Base-by-base conservation (phyloP, 2,113 vertebrate genomes). In the Callipepla squamata region DNA sequence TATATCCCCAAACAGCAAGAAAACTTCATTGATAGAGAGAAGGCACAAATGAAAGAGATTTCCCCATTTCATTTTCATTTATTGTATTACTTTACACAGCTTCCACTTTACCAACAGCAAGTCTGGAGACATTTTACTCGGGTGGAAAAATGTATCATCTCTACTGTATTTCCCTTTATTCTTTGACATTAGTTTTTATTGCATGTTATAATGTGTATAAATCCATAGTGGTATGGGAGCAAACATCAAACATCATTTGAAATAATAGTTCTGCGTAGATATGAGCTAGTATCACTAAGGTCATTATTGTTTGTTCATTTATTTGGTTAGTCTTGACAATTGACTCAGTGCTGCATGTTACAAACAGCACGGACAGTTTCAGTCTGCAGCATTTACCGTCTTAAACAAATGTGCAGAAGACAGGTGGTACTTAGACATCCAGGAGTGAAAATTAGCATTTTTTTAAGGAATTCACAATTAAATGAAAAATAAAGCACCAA, bases 1-100 rank as follows among this genome's bases (percentile, higher is more conserved):
- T 88, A 57, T 32, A 78, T 58, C 67, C 58, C 53, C 50, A 55
- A 93, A 90, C 40, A 84, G 42, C 80, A 83, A 66, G 44, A 72
- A 83, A 85, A 69, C 45, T 94, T 55, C 77, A 47, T 4, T 30
- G 65, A 45, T 11, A 75, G 48, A 73, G 25, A 63, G 44, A 91
- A 81, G 57, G 67, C 81, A 68, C 65, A 62, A 66, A 70, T 61
- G 68, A 92, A 47, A 62, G 61, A 66, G 38, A 68, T 63, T 86
- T 88, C n/a, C 28, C 19, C 20, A 23, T 93, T 96, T 93, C 65
- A 78, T 94, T 94, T 92, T 88, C 9, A 40, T 80, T 74, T 92
- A 83, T 90, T 50, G 11, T 45, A 47, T 75, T 76, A 44, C 59
- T 87, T 86, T 57, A 75, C 45, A 66, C n/a, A 25, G n/a, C 86